Percentiles rank a stretch among this genome's conserved stretches.
Evolutionary conservation across 2,888 invertebrate genomes (phyloP).

Genomic region (Leptopilina syphax): DNA sequence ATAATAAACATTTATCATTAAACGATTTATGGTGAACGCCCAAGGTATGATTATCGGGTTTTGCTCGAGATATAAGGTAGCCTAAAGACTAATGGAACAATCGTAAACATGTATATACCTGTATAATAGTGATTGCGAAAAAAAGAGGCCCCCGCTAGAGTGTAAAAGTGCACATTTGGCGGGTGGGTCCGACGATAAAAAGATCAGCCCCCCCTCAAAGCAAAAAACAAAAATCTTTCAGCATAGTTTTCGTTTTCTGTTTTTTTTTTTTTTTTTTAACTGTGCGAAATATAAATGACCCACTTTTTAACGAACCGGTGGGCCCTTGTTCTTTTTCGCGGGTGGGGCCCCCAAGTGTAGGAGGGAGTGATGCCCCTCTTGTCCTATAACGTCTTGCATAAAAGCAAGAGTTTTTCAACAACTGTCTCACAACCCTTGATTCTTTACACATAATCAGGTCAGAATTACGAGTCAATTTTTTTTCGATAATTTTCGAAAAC

Average conservation of each 20-base stretch:
- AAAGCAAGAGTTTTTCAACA: constrained; percentile 64
- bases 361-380: constrained; percentile 61
- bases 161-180: constrained; percentile 42
- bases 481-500: neutral
- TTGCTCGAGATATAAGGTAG: neutral
- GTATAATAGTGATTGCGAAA: constrained; percentile 47
- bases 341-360: constrained; percentile 61
- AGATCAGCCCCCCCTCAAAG: constrained; percentile 42
- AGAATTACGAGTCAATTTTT: constrained; percentile 36
- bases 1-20: constrained; percentile 21
- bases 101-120: neutral
- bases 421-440: constrained; percentile 68
- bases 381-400: constrained; percentile 60
- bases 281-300: constrained; percentile 55
- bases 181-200: constrained; percentile 44
- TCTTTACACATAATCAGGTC: constrained; percentile 58
- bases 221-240: constrained; percentile 44
- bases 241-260: constrained; percentile 48
- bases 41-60: constrained; percentile 16
- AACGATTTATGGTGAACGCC: constrained; percentile 14
- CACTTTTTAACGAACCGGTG: constrained; percentile 55
- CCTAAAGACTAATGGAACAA: constrained; percentile 43
- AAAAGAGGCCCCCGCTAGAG: constrained; percentile 33
- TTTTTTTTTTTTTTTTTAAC: constrained; percentile 41
- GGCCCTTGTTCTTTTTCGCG: constrained; percentile 54